These are phyloP conservation scores for Tyto alba DNA, from an alignment of 2,113 vertebrate genomes.

Conservation along the genomic window DNA sequence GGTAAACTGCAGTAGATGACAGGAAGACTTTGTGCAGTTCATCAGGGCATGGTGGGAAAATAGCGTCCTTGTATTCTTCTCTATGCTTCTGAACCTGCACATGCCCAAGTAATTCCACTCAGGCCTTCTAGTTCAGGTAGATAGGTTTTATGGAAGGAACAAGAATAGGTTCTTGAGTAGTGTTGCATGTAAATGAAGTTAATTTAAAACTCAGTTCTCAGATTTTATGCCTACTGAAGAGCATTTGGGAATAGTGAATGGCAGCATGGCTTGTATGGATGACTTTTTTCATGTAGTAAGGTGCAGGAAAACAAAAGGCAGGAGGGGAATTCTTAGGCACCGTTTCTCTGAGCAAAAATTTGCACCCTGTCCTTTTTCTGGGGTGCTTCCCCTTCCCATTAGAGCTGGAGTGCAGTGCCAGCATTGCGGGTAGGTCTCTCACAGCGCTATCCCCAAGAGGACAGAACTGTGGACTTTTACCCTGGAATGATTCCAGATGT, in stretches of 20 bases:
- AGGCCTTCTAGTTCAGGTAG: neutral
- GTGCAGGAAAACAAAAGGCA: neutral
- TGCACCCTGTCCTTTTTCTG: neutral
- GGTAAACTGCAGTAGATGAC: neutral
- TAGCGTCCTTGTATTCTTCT: neutral
- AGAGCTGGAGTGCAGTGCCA: neutral
- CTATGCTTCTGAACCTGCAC: neutral
- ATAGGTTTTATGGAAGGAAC: neutral
- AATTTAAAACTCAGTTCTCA: neutral
- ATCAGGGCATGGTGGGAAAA: neutral
- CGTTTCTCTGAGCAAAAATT: neutral
- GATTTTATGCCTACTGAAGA: neutral
- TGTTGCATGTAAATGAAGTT: neutral
- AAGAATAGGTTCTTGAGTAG: neutral
- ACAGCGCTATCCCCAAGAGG: accelerated
- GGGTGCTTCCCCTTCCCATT: neutral
- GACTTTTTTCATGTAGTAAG: neutral
- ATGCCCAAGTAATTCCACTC: neutral
- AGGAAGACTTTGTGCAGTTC: neutral
- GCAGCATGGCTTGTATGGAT: neutral
- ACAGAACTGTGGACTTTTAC: neutral
- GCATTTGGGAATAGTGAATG: neutral
- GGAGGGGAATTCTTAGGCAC: neutral
- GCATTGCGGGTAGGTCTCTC: neutral
- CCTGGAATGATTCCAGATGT: neutral